Conservation (phyloP, 2,797 vertebrate species). For the Todus mexicanus region DNA sequence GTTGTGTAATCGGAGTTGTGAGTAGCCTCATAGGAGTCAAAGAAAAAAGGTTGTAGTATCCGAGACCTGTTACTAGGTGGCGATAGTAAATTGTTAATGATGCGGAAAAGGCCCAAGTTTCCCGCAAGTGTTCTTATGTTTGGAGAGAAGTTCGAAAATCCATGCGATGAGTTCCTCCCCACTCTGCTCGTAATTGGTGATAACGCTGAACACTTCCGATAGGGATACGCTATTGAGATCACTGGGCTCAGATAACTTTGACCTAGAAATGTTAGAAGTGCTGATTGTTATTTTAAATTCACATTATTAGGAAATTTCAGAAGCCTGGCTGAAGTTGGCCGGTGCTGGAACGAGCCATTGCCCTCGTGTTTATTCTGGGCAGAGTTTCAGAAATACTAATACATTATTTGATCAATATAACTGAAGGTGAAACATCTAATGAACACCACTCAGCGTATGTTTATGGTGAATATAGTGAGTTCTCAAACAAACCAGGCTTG, state of each 20-base stretch:
- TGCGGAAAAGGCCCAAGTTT: background rate
- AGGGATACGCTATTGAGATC: background rate
- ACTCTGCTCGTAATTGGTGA: background rate
- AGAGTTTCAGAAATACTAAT: background rate
- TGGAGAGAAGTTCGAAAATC: background rate
- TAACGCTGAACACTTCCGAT: background rate
- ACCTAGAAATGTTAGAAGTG: background rate
- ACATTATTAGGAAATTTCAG: background rate
- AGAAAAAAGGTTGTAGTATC: background rate
- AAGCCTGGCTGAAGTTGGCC: background rate
- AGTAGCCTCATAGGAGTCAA: background rate
- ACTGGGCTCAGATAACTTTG: background rate
- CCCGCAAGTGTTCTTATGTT: background rate
- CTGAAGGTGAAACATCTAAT: background rate
- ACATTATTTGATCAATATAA: background rate
- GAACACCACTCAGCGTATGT: background rate
- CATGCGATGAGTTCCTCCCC: background rate
- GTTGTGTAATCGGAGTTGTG: fast-evolving
- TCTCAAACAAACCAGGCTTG: background rate
- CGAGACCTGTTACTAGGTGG: constrained; percentile 10
- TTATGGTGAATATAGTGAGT: background rate
- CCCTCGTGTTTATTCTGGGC: background rate
- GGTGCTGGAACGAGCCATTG: background rate
- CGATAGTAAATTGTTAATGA: background rate
- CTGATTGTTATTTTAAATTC: background rate